Evolutionary conservation across 1,140 invertebrate species (phyloP).

Genomic region (Drosophila nasuta): DNA sequence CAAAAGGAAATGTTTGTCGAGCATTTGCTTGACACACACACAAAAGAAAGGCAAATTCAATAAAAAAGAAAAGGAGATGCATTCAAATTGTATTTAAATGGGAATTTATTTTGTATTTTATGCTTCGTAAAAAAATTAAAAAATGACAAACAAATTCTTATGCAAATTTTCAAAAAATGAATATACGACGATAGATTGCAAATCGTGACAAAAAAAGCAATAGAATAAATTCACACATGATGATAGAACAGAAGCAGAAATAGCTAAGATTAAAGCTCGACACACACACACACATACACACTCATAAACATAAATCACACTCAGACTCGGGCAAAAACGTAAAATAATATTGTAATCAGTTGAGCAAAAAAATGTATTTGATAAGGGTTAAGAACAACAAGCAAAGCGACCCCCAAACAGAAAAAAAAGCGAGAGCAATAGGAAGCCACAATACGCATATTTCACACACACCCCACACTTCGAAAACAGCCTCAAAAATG

Average conservation of each 20-base stretch:
- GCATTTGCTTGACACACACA: conserved; percentile 1
- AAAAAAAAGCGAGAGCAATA: conserved; percentile 26
- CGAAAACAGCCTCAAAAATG: conserved; percentile 13
- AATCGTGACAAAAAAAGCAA: conserved; percentile 28
- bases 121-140: conserved; percentile 40
- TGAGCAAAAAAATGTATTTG: conserved; percentile 46
- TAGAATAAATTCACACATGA: conserved; percentile 1
- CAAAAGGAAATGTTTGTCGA: conserved; percentile 32
- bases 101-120: conserved; percentile 21
- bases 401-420: background rate
- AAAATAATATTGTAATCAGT: conserved; percentile 54
- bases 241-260: background rate
- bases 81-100: conserved; percentile 45
- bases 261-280: conserved; percentile 13
- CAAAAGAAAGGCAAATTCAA: conserved; percentile 4
- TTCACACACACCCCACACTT: conserved; percentile 50
- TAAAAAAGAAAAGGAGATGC: conserved; percentile 32
- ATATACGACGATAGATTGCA: conserved; percentile 18
- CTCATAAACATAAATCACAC: conserved; percentile 33
- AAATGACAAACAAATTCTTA: conserved; percentile 22
- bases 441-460: conserved; percentile 61
- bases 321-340: conserved; percentile 24
- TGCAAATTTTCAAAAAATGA: conserved; percentile 34
- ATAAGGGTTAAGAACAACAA: conserved; percentile 64
- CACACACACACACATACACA: background rate